These are phyloP conservation scores for Aethes cnicana DNA, from an alignment of 2,888 invertebrate genomes.

Conservation along the genomic window DNA sequence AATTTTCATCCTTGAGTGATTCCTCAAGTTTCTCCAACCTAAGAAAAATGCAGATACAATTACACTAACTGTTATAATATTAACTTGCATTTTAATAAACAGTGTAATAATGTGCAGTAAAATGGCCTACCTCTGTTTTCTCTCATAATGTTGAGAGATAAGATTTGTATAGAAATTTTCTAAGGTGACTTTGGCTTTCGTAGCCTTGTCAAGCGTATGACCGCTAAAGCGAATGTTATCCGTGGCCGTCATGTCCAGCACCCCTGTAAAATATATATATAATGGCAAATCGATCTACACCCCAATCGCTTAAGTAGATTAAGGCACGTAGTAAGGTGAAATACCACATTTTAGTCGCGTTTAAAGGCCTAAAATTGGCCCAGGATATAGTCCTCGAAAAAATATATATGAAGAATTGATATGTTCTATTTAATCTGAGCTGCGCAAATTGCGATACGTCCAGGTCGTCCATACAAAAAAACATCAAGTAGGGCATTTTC, in stretches of 20 bases:
- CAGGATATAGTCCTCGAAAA: too few species aligned
- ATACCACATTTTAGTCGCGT: too few species aligned
- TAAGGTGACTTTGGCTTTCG: slow-evolving; percentile 98
- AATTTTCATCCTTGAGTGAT: slow-evolving; percentile 96
- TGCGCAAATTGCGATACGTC: too few species aligned
- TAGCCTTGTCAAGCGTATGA: slow-evolving; percentile 98
- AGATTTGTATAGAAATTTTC: slow-evolving; percentile 99
- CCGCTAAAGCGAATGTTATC: slow-evolving; percentile 96
- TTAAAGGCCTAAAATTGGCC: too few species aligned
- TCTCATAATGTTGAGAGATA: slow-evolving; percentile 97
- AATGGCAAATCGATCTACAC: neutral
- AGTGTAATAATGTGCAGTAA: neutral
- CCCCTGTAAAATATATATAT: slow-evolving; percentile 79
- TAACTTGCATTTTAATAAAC: too few species aligned
- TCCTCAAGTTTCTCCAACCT: slow-evolving; percentile 96
- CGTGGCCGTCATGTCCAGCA: slow-evolving; percentile 92
- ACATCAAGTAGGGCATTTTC: too few species aligned
- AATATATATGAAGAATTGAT: too few species aligned
- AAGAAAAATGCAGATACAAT: slow-evolving; percentile 22
- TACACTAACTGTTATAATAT: neutral
- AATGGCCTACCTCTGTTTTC: slow-evolving; percentile 91
- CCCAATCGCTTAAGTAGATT: too few species aligned
- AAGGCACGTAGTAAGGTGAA: too few species aligned
- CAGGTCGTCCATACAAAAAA: too few species aligned
- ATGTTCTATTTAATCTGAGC: too few species aligned